Evolutionary conservation across 2,888 invertebrate species (phyloP), one percentile per base, ranked within the genome.

Genomic region (Pseudoips prasinana): DNA sequence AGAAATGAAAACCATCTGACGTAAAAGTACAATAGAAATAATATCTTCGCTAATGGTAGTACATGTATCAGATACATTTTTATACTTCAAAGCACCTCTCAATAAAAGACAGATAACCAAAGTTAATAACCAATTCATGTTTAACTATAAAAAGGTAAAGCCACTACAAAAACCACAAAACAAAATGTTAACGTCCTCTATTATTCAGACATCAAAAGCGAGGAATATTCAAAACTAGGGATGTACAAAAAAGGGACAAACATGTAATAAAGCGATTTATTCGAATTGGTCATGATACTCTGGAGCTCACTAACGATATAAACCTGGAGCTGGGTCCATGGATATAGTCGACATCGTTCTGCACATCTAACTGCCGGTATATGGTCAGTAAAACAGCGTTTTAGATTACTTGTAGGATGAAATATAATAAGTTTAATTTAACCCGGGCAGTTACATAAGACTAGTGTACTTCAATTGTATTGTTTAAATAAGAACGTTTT

Each of bases 221-320:
- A 23, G n/a, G 30, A 39, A 41, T 44, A 56, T 51, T 43, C 47
- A 39, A 39, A 46, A 41, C 30, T 24, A 37, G 33, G 22, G 42
- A 2, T 14, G 14, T 14, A 5, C 14, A 54, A 49, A 56, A 60
- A 64, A 56, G 46, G 33, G n/a, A n/a, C 44, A 58, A 54, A 45
- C 50, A 58, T 61, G 60, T 64, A 68, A 65, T 66, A 70, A 69
- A 75, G 64, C 65, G 66, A 65, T 71, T 64, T 62, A 62, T 69
- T 64, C 54, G 54, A 48, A 68, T 68, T 58, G 67, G 57, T 54
- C 61, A 66, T 73, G 64, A 66, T 64, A 58, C 62, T 63, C 54
- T 38, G 39, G 52, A 58, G 64, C 60, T 52, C 49, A 56, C 58
- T 64, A 67, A 69, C 69, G 62, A 62, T 66, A 74, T 75, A 71